These are phyloP conservation scores for Pteruthius melanotis DNA, from an alignment of 2,113 vertebrate genomes.

Conservation along the genomic window DNA sequence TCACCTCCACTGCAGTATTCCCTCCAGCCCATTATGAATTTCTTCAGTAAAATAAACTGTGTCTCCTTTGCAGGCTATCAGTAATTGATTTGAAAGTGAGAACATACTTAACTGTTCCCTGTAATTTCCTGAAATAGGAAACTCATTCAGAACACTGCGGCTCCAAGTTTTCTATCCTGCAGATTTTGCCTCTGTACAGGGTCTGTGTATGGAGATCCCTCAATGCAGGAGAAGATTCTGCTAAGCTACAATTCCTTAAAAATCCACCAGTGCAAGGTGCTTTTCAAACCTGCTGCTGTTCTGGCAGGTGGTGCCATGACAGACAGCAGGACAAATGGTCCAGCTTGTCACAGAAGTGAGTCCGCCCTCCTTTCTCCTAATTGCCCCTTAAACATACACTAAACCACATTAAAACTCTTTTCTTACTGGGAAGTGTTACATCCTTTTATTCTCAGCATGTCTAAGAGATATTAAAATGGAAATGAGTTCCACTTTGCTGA, in stretches of 20 bases:
- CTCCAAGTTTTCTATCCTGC: background rate
- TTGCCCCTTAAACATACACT: background rate
- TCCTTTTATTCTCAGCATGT: background rate
- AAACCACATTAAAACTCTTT: background rate
- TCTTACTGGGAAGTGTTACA: background rate
- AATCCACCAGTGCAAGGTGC: background rate
- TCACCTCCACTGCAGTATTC: background rate
- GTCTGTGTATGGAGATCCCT: background rate
- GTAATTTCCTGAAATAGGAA: background rate
- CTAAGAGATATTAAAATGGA: background rate
- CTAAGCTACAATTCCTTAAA: background rate
- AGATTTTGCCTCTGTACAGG: background rate
- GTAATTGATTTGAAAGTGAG: background rate
- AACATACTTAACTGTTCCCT: background rate
- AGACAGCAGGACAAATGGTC: background rate
- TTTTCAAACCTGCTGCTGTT: background rate
- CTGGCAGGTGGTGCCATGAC: background rate
- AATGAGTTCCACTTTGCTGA: background rate
- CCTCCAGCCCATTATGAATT: background rate
- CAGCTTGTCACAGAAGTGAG: background rate
- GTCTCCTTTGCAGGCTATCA: background rate
- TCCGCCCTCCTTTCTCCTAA: background rate
- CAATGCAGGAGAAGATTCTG: background rate
- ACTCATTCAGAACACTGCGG: background rate
- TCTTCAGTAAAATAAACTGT: background rate